Base-by-base conservation (phyloP, 2,888 invertebrate species). In the Scrobipalpa atriplicella region DNA sequence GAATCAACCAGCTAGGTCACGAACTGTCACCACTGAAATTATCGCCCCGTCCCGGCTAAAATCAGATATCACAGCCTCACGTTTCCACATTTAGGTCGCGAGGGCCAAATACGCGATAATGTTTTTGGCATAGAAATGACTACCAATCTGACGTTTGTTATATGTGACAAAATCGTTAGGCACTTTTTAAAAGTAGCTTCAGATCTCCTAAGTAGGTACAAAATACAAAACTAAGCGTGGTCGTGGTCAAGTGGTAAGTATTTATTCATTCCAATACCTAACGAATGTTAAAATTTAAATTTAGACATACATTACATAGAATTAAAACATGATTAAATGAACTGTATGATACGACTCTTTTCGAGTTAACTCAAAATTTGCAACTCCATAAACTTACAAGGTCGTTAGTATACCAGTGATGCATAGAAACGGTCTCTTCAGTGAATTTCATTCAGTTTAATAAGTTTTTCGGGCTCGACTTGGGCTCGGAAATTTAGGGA, bases 21-120 rank as follows among this genome's bases (percentile, higher is more conserved):
- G 58, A 56, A 56, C 58, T 38, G 58, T 58, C 58, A 58, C 38
- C 58, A 38, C 58, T 36, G 16, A 13, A 58, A 58, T 58, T 58
- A 38, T 58, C 58, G 16, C 38, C 16, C 38, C 58, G 16, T 58
- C 16, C 38, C 58, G 38, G 36, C 38, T 58, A 38, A 16, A 38
- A 58, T 58, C n/a, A 38, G 58, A 58, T 58, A 36, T 29, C 58
- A 2, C 58, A 36, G 58, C 21, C 36, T 10, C 29, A 36, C 58
- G 29, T 58, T 38, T 29, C 2, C 9, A 16, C 9, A 58, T 58
- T 29, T 58, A 58, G 58, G 58, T 58, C 58, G 58, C 16, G 29
- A n/a, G 16, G 13, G 29, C 16, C 19, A 52, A 56, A 56, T 56
- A 19, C 21, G 11, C 11, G 16, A 6, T 29, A 29, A 29, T 3